Evolutionary conservation across 2,113 vertebrate genomes (phyloP), one percentile per base, ranked within the genome.

Genomic region (Hucho hucho): DNA sequence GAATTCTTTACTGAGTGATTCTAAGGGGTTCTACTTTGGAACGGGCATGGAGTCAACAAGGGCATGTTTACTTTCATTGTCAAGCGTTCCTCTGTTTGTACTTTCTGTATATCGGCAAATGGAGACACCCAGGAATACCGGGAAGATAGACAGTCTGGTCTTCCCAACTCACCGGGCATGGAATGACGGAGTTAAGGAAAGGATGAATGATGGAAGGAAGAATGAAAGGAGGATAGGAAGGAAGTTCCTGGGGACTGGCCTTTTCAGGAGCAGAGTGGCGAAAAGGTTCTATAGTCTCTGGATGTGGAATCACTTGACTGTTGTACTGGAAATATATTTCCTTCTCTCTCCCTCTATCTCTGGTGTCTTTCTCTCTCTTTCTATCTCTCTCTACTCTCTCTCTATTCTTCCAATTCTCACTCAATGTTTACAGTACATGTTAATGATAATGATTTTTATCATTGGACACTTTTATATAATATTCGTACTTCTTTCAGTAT

Each of bases 351-450:
- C 37, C 37, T 11, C 37, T 43, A 20, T n/a, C 46, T 53, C 22
- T 18, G 65, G 73, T 65, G 0, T 70, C 25, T 18, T 11, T 91
- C 86, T 81, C 91, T 88, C 87, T 37, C 32, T 7, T 6, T 76
- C 73, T 78, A 49, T 76, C 46, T 32, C 69, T 93, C 58, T 75
- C 22, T 67, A 16, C 28, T 69, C 71, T 70, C 37, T 43, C 37
- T 43, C 43, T 71, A 43, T 73, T 28, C 70, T 28, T 75, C 64
- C 49, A 83, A 61, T 79, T 86, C 78, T 86, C 79, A 86, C 81
- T 89, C 84, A 94, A 92, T 95, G 97, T 99, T 99, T 98, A 99
- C 97, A 98, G 95, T 96, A 95, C 95, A 96, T 91, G 91, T 94
- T 92, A 91, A 22, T 61, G 58, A 93, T 88, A 92, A 94, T 91